A percentile compares a stretch with the other conserved stretches of the same genome.
phyloP scores from a whole-genome alignment of 2,797 vertebrate genomes.

The Pristis pectinata region DNA sequence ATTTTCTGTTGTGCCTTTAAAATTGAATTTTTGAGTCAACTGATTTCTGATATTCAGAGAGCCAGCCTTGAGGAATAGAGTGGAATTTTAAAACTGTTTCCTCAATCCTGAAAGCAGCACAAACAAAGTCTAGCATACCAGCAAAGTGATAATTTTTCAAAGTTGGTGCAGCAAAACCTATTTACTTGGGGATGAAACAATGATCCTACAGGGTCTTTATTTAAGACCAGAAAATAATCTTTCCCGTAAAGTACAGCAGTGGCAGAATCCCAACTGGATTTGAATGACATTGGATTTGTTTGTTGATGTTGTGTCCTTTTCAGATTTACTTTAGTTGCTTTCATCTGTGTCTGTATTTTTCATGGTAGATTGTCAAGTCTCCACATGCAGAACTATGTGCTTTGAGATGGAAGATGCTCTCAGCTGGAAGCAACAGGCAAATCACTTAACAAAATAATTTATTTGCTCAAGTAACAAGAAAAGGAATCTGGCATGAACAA shows the following conservation, averaged over 20 bases:
- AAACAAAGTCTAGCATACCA: neutral
- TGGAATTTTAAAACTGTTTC: slow-evolving; percentile 8
- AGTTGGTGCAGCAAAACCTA: neutral
- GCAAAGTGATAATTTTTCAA: neutral
- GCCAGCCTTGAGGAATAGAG: neutral
- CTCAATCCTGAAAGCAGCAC: neutral
- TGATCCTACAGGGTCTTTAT: neutral
- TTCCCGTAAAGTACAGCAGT: neutral
- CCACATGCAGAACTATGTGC: neutral
- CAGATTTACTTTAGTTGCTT: neutral
- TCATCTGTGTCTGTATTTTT: neutral
- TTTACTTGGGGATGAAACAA: neutral
- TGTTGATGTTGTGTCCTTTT: neutral
- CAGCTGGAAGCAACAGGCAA: neutral
- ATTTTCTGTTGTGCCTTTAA: neutral
- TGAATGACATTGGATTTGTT: neutral
- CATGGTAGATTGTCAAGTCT: neutral
- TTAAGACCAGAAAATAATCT: neutral
- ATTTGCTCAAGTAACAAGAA: neutral
- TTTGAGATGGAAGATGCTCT: neutral
- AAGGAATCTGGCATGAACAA: neutral
- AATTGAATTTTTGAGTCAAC: slow-evolving; percentile 23
- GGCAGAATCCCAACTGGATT: neutral
- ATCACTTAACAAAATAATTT: neutral
- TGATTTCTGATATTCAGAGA: neutral